A percentile compares a stretch with the other conserved stretches of the same genome.
Conservation (phyloP, 2,113 vertebrate genomes). For the Agelaius tricolor region DNA sequence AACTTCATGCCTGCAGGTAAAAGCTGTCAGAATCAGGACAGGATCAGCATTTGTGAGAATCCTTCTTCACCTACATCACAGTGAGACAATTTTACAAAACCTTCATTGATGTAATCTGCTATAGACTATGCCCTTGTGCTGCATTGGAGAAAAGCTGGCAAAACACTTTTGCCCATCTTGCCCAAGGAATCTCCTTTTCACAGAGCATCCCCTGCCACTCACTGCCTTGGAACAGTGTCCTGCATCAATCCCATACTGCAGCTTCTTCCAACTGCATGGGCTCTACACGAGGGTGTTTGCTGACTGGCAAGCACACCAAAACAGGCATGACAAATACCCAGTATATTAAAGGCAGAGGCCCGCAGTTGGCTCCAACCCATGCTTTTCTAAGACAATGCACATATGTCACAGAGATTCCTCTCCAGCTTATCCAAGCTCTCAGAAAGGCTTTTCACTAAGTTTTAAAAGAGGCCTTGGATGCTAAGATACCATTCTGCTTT, state of each 20-base stretch:
- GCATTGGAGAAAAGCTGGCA: not conserved
- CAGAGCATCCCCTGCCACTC: not conserved
- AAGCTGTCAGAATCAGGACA: not conserved
- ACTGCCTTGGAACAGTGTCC: not conserved
- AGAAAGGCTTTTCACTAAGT: slow-evolving; percentile 74
- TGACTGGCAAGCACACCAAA: slow-evolving; percentile 40
- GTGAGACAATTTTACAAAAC: not conserved
- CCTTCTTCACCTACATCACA: not conserved
- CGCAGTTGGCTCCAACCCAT: slow-evolving; percentile 42
- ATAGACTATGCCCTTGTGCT: not conserved
- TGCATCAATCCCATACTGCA: not conserved
- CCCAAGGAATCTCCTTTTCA: not conserved
- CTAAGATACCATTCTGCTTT: slow-evolving; percentile 87
- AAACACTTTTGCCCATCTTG: not conserved
- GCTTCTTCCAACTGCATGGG: not conserved
- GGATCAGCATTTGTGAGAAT: not conserved
- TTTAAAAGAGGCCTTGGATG: slow-evolving; percentile 75
- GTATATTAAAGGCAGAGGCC: slow-evolving; percentile 40
- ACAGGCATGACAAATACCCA: slow-evolving; percentile 20
- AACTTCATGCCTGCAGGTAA: not conserved
- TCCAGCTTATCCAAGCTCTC: slow-evolving; percentile 66
- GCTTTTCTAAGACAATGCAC: slow-evolving; percentile 63
- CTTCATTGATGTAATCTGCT: not conserved
- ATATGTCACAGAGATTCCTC: slow-evolving; percentile 76
- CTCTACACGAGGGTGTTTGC: not conserved